Evolutionary conservation across 1,140 invertebrate genomes (phyloP), one percentile per base, ranked within the genome.

Genomic region (Mycetomoellerius zeteki): DNA sequence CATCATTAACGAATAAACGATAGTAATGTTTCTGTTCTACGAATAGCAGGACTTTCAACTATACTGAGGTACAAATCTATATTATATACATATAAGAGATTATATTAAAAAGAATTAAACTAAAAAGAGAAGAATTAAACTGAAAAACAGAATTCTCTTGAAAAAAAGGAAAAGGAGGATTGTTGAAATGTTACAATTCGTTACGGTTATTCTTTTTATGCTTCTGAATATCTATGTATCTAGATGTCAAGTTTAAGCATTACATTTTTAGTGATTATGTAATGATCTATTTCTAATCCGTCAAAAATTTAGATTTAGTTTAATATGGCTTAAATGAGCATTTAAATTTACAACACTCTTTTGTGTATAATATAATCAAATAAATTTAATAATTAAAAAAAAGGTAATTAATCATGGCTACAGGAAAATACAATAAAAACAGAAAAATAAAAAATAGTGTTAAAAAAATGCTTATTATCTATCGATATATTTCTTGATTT

Each of bases 31-130:
- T 43, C 19, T 62, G 3, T 7, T 24, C 16, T 37, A 33, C 19
- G 43, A 3, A 16, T 67, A 67, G 6, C 3, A 19, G 3, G 14
- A 21, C 27, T 67, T 10, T 33, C 27, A 7, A 24, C 5, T 10
- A 21, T 65, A 58, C n/a, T 75, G n/a, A 80, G n/a, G 43, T 67
- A 67, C 6, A 30, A 37, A 67, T 65, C 33, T 67, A 65, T 19
- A 10, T n/a, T 19, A 10, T n/a, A 43, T 43, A 7, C 0, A 8
- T 37, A 8, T 37, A 37, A 37, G 33, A 37, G 12, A 21, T 14
- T 19, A 56, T 56, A 56, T 56, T 21, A 56, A 56, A 21, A n/a
- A 56, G n/a, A n/a, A 56, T 43, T 56, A 2, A 21, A 19, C n/a
- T 56, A 8, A 56, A 54, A 54, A 50, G 14, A 50, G 14, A 50